Base-by-base conservation (phyloP, 2,113 vertebrate species). In the Myanophis thanlyinensis region DNA sequence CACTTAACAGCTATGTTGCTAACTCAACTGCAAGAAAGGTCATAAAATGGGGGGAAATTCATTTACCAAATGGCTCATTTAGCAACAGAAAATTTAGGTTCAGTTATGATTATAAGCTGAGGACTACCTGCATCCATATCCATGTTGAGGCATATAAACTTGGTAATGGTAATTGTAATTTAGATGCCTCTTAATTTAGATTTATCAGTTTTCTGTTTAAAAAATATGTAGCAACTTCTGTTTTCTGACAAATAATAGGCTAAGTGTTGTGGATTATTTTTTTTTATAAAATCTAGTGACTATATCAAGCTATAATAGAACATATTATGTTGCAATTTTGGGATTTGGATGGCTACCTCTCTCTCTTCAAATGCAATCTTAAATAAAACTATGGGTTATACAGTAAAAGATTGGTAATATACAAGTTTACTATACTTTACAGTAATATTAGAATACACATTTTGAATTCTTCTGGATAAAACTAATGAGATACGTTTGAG, bases 401-500 rank as follows among this genome's bases (percentile, higher is more conserved):
- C 92, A 56, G 90, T 15, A 85, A 92, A 91, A 86, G 91, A 95
- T 94, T 96, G 0, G 0, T 93, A 95, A 94, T 94, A 89, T 27
- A 0, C 25, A 56, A 91, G 94, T 88, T 96, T 95, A 91, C 94
- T 88, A 93, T 87, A 95, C 96, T 96, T 97, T 97, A 96, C 92
- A 95, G 96, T 96, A 94, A 95, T 96, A 95, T 96, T 95, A 96
- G 94, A 52, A 94, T 95, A 93, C 93, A 96, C 94, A 94, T 93
- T 94, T 95, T 93, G 94, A 96, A 96, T 96, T 96, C 90, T 93
- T 95, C 87, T 95, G 95, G 96, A 96, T 94, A 95, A 27, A 96
- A 94, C 94, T 96, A 96, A 97, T 96, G 96, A 97, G 96, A 94
- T 95, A 90, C 51, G 51, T 95, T 96, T 96, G n/a, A 27, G 93